Conservation (phyloP, 1,140 invertebrate genomes). For the Acyrthosiphon pisum region DNA sequence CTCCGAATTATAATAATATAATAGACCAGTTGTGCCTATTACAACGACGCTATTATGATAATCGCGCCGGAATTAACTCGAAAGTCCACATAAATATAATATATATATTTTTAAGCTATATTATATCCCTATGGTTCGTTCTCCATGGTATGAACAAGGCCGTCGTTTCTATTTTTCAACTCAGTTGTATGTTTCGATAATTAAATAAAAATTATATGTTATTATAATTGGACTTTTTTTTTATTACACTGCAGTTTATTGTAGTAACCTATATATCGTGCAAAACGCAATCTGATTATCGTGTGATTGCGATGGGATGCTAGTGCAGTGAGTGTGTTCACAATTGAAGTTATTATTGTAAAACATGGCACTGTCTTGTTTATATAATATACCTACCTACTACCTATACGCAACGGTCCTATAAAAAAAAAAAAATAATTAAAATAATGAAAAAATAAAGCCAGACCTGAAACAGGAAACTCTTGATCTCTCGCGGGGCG, state of each 20-base stretch:
- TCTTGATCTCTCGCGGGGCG: neutral
- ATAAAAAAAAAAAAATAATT: slow-evolving; percentile 9
- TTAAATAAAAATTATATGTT: neutral
- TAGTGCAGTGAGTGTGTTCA: neutral
- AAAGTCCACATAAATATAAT: neutral
- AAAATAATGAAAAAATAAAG: neutral
- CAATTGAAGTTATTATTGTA: slow-evolving; percentile 7
- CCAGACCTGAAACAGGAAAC: neutral
- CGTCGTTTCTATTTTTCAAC: neutral
- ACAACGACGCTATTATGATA: neutral
- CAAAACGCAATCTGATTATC: slow-evolving; percentile 6
- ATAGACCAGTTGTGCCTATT: neutral
- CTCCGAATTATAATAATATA: neutral
- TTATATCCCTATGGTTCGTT: neutral
- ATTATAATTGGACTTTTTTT: neutral
- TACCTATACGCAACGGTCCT: neutral
- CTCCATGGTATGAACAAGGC: neutral
- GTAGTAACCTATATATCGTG: neutral
- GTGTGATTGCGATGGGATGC: neutral
- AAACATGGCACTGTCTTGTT: slow-evolving; percentile 21
- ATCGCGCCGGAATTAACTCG: neutral
- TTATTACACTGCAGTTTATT: neutral
- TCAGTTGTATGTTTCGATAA: neutral
- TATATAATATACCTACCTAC: too few relatives aligned
- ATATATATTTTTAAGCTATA: too few relatives aligned